Percentiles rank a stretch among this genome's conserved stretches.
These are phyloP conservation scores for Bombylius discolor DNA, from an alignment of 2,888 invertebrate species.

Conservation along the genomic window DNA sequence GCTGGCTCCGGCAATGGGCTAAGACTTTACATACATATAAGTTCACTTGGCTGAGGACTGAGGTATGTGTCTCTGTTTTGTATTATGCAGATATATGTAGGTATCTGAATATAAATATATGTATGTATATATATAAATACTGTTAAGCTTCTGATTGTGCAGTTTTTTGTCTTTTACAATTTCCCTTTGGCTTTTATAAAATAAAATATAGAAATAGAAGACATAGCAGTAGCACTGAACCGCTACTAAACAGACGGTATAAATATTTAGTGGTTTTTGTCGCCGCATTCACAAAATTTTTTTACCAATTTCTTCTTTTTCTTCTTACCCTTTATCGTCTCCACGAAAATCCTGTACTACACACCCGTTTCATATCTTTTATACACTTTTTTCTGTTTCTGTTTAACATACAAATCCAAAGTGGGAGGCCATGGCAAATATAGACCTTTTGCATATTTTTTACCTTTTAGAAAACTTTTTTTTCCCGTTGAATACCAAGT, in stretches of 20 bases:
- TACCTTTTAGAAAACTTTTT: conserved; percentile 7
- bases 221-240: conserved; percentile 4
- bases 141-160: neutral
- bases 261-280: conserved; percentile 3
- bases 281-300: neutral
- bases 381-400: neutral
- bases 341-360: neutral
- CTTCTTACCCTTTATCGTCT: neutral
- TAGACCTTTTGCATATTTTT: conserved; percentile 6
- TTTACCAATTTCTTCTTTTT: neutral
- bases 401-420: neutral
- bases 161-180: neutral
- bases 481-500: conserved; percentile 2
- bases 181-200: neutral
- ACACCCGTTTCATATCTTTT: neutral
- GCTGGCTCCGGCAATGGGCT: neutral
- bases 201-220: neutral
- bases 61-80: neutral
- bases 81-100: neutral
- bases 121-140: neutral
- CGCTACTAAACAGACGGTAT: conserved; percentile 8
- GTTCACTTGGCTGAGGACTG: neutral
- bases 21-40: neutral
- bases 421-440: neutral
- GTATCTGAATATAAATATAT: neutral